A percentile compares a stretch with the other conserved stretches of the same genome.
These are phyloP conservation scores for Lemur catta DNA, from an alignment of 2,797 vertebrate species.

Conservation along the genomic window DNA sequence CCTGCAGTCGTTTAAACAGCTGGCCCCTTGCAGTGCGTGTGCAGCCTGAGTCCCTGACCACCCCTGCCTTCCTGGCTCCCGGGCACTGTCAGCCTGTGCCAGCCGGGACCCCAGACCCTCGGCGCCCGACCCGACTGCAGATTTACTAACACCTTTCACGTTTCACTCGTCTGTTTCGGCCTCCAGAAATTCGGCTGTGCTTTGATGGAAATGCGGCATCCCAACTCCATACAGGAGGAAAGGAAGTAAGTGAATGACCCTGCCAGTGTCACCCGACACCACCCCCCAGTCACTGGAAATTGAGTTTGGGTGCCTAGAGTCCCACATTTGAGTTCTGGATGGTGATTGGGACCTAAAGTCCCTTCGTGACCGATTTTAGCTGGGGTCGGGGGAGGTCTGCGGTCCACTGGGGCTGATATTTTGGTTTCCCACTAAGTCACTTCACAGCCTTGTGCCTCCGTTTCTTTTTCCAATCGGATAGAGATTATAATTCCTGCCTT, in stretches of 20 bases:
- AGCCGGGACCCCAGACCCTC: neutral
- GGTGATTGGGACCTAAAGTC: neutral
- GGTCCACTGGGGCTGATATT: neutral
- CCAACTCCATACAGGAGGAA: constrained; percentile 93
- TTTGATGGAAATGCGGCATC: constrained; percentile 98
- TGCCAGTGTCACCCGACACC: fast-evolving
- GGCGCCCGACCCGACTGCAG: fast-evolving
- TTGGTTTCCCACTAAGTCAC: neutral
- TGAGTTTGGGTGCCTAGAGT: neutral
- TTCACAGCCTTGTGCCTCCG: neutral
- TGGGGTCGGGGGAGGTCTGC: neutral
- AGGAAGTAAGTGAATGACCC: constrained; percentile 89
- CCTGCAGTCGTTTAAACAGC: neutral
- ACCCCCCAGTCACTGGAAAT: neutral
- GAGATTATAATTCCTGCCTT: neutral
- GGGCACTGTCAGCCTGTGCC: neutral
- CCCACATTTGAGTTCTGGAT: neutral
- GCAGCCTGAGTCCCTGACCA: neutral
- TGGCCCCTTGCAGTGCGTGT: fast-evolving
- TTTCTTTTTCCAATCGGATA: neutral
- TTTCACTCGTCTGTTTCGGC: neutral
- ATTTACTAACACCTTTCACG: fast-evolving
- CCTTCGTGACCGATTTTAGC: neutral
- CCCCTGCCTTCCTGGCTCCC: neutral
- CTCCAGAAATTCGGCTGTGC: constrained; percentile 95